Evolutionary conservation across 2,888 invertebrate species (phyloP), one percentile per base, ranked within the genome.

Genomic region (Melangyna quadrimaculata): DNA sequence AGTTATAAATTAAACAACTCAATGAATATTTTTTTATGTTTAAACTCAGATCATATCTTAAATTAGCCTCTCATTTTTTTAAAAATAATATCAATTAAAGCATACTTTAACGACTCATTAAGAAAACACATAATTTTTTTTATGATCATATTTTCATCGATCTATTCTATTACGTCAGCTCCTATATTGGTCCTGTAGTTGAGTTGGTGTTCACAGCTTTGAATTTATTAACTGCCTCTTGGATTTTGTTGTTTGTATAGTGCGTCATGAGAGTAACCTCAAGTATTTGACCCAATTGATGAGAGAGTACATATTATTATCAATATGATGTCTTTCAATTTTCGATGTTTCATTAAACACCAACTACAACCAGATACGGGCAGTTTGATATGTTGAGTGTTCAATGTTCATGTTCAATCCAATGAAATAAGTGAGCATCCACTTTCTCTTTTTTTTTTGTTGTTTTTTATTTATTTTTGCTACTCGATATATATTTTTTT

Each of bases 281-380:
- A 24, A 59, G 48, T 72, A 80, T 70, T 80, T 74, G 55, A 80
- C 74, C 75, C n/a, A 74, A 80, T 80, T 80, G 75, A 74, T 70
- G 80, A n/a, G n/a, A n/a, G n/a, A 61, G 43, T 69, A 43, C 17
- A 32, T 24, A 59, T 3, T 22, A 14, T 6, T 48, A 22, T 24
- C 12, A 9, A 17, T 43, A 53, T 55, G 65, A 53, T 79, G 51
- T 32, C 51, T 53, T 74, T 14, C 45, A 80, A 69, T 74, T 37
- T 70, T 74, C 69, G 59, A 69, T 53, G 37, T 48, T 69, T 80
- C 45, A 80, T 61, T 75, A 70, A 70, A 70, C 69, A 45, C 74
- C 65, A 75, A 55, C 40, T 29, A 19, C 57, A 81, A 75, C 75
- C 70, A 81, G 80, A 81, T 81, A 63, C n/a, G 40, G 57, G 70